Conservation (phyloP, 2,113 vertebrate species). For the Himantopus leucocephalus region DNA sequence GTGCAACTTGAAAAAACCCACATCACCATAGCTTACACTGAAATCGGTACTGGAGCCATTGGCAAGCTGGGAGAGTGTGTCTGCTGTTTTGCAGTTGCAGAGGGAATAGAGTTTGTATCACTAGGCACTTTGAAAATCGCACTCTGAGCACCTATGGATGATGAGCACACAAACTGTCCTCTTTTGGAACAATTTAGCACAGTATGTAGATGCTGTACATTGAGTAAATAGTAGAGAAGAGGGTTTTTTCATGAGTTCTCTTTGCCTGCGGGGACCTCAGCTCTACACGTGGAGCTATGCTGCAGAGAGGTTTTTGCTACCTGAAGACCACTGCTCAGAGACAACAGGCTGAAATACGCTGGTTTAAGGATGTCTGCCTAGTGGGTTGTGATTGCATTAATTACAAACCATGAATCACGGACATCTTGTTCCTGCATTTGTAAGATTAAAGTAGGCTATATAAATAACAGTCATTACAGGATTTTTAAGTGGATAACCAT, state of each 20-base stretch:
- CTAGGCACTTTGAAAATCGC: not conserved
- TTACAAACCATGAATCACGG: not conserved
- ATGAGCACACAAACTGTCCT: not conserved
- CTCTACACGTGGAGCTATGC: not conserved
- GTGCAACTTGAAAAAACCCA: not conserved
- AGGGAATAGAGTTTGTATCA: not conserved
- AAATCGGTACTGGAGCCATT: not conserved
- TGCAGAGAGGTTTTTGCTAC: not conserved
- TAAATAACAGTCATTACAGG: not conserved
- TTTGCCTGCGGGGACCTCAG: not conserved
- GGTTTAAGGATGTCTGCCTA: not conserved
- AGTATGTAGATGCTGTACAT: not conserved
- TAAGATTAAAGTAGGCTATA: not conserved
- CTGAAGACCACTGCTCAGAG: not conserved
- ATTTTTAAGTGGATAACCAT: not conserved
- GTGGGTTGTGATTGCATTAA: not conserved
- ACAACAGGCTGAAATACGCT: not conserved
- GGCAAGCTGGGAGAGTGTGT: not conserved
- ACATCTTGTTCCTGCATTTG: not conserved
- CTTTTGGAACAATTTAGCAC: not conserved
- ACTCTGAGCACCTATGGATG: not conserved
- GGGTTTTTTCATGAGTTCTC: not conserved
- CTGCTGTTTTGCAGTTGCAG: not conserved
- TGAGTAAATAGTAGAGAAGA: not conserved
- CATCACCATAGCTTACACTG: no score